Evolutionary conservation across 2,113 vertebrate species (phyloP), one percentile per base, ranked within the genome.

Genomic region (Centropristis striata): DNA sequence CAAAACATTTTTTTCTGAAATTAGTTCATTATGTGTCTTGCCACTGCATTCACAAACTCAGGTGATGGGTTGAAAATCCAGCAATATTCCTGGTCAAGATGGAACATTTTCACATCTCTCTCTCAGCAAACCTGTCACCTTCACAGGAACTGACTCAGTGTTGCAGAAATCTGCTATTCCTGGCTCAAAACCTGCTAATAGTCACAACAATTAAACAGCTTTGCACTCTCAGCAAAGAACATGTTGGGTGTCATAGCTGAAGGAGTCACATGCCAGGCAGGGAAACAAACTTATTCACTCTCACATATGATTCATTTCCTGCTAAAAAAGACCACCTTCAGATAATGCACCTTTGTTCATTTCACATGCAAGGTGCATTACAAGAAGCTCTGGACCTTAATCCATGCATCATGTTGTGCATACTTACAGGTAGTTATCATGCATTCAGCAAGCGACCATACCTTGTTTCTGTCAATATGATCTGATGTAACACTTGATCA

Each of bases 191-290:
- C 46, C 68, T 87, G 75, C 16, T 86, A 80, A 80, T 46, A 77
- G 51, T 72, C 75, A 58, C 59, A 75, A 82, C 75, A 86, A 80
- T 88, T 77, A 85, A 76, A 86, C 73, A 79, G 63, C 63, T 65
- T 55, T 80, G 50, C 65, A 64, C 71, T 51, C 37, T 76, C 21
- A 18, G 54, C 28, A 63, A 44, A 66, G 15, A 76, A 68, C 51
- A 63, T 23, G 55, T 66, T 75, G 69, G 59, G 37, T 76, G 75
- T 88, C 71, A 60, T 20, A 51, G 27, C 72, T 59, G 80, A 81
- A 27, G 75, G 82, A 57, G 32, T 58, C 28, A 20, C 64, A 46
- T 61, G 67, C 54, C 66, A 80, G 42, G 36, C 53, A 41, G 32
- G 4, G 11, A 4, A 60, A 28, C 49, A 60, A 44, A 27, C 2